Conservation (phyloP, 2,797 vertebrate species). For the Anomalospiza imberbis region DNA sequence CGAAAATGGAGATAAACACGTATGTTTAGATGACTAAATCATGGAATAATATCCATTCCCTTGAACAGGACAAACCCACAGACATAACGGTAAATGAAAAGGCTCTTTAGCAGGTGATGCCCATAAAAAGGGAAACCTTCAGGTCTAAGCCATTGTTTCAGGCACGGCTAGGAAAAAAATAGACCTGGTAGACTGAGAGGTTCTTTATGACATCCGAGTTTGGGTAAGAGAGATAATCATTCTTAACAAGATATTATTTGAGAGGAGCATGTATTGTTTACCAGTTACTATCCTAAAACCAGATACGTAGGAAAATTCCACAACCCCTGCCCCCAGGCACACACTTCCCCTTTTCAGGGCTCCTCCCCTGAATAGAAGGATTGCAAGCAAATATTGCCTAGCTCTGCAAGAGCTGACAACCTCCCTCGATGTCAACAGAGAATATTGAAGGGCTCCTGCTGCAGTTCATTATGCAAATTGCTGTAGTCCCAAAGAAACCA, state of each 20-base stretch:
- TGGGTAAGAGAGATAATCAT: not conserved
- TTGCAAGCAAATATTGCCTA: not conserved
- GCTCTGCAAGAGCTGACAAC: not conserved
- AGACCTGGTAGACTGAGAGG: not conserved
- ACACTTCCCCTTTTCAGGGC: not conserved
- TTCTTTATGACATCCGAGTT: not conserved
- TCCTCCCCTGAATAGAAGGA: not conserved
- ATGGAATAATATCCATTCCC: not conserved
- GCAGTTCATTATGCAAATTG: conserved; percentile 53
- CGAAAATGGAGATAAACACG: not conserved
- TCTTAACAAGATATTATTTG: not conserved
- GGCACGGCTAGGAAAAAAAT: not conserved
- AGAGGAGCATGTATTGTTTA: not conserved
- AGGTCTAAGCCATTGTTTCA: not conserved
- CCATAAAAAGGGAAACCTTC: not conserved
- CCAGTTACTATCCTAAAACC: not conserved
- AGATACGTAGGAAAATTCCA: not conserved
- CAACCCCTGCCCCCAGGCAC: not conserved
- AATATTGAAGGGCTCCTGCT: not conserved
- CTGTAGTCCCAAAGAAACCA: conserved; percentile 38
- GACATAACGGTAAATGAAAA: not conserved
- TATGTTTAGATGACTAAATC: not conserved
- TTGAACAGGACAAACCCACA: not conserved
- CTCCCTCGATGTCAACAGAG: not conserved
- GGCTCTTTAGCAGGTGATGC: not conserved